Conservation (phyloP, 2,888 invertebrate genomes). For the Urechis unicinctus region DNA sequence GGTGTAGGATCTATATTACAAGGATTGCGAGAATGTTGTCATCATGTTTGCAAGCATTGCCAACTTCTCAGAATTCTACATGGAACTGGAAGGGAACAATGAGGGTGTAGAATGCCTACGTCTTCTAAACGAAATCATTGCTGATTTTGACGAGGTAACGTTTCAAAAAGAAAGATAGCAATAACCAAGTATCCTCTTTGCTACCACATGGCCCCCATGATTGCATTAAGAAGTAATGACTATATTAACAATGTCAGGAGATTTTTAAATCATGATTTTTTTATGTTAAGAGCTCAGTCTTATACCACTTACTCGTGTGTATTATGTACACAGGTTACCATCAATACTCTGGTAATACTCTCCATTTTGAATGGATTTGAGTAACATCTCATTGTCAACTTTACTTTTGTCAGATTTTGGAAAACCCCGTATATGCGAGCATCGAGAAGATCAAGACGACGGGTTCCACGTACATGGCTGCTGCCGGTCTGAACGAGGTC, state of each 20-base stretch:
- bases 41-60: slow-evolving; percentile 96
- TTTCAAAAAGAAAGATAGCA: not conserved
- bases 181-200: not conserved
- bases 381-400: no score
- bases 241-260: no score
- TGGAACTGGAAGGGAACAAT: slow-evolving; percentile 93
- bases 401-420: slow-evolving; percentile 68
- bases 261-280: not conserved
- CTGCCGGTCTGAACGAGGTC: slow-evolving; percentile 75
- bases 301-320: no score
- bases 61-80: slow-evolving; percentile 96
- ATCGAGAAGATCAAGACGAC: slow-evolving; percentile 95
- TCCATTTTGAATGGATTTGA: no score
- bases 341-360: no score
- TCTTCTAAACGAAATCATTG: slow-evolving; percentile 94
- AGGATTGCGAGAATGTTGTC: slow-evolving; percentile 90
- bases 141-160: slow-evolving; percentile 85
- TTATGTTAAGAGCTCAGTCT: no score
- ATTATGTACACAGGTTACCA: no score
- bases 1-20: slow-evolving; percentile 82
- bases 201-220: not conserved
- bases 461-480: slow-evolving; percentile 93
- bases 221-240: not conserved
- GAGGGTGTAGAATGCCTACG: slow-evolving; percentile 95
- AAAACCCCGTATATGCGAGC: slow-evolving; percentile 75